Percentiles rank a stretch among this genome's conserved stretches.
These are phyloP conservation scores for Rattus norvegicus DNA, from an alignment of 2,113 vertebrate genomes.

Conservation along the genomic window GRCr8 NC_086031.1:74847001-74847500, in stretches of 20 bases:
- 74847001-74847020: neutral
- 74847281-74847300: neutral
- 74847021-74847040: rapidly evolving
- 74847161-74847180: neutral
- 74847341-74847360: neutral
- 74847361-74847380: neutral
- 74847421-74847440: neutral
- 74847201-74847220: neutral
- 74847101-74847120: neutral
- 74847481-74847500: neutral
- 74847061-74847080: neutral
- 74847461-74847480: too few species aligned
- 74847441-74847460: neutral
- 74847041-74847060: neutral
- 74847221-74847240: neutral
- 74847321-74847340: neutral
- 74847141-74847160: neutral
- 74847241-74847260: neutral
- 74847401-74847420: neutral
- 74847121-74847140: neutral
- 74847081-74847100: neutral
- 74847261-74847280: neutral
- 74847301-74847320: neutral
- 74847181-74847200: neutral
- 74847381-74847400: neutral